These are phyloP conservation scores for Passer domesticus DNA, from an alignment of 2,113 vertebrate species.

Conservation along the genomic window DNA sequence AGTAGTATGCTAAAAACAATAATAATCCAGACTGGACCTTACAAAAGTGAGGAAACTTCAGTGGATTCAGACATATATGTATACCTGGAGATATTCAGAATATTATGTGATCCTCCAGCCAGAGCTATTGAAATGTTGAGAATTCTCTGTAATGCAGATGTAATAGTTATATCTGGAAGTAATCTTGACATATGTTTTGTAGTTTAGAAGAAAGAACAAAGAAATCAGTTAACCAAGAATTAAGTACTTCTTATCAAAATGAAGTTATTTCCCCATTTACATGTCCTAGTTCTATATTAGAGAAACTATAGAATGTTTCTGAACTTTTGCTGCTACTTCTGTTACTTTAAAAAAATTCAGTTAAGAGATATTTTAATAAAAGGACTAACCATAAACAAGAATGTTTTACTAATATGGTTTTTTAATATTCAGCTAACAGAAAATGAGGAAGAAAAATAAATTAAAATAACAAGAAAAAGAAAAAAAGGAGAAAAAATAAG, in stretches of 20 bases:
- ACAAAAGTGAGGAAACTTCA: neutral
- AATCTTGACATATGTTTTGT: neutral
- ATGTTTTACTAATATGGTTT: neutral
- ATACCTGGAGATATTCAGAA: neutral
- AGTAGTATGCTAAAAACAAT: neutral
- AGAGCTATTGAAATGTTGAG: neutral
- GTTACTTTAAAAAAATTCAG: neutral
- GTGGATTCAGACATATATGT: neutral
- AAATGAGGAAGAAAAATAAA: neutral
- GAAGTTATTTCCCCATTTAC: neutral
- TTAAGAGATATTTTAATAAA: neutral
- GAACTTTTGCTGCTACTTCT: neutral
- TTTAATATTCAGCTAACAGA: neutral
- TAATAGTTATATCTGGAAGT: neutral
- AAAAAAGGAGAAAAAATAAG: neutral
- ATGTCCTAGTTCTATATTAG: neutral
- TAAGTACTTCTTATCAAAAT: neutral
- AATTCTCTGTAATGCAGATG: neutral
- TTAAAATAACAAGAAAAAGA: neutral
- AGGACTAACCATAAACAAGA: neutral
- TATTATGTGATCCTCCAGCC: neutral
- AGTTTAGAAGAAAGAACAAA: neutral
- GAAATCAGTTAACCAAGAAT: neutral
- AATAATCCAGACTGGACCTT: neutral
- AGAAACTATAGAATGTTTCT: neutral